Base-by-base conservation (phyloP, 2,797 vertebrate genomes). In the Mastacembelus armatus region DNA sequence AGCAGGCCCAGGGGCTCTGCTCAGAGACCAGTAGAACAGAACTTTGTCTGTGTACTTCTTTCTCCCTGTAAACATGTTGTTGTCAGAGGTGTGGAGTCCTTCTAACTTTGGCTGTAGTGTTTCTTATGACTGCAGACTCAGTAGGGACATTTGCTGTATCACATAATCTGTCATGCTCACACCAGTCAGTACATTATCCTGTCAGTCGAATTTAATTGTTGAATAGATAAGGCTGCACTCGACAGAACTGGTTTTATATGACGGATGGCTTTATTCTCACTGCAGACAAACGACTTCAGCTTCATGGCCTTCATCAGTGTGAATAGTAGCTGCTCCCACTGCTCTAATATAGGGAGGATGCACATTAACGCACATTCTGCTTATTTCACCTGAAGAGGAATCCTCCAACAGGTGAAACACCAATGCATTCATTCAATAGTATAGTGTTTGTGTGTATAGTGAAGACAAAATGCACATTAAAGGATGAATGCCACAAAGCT, bases 231-330 rank as follows among this genome's bases (percentile, higher is more conserved):
- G 57, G 62, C 55, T 3, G 21, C 69, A 32, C 76, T 71, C 48
- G 80, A 86, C 85, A 85, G 78, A 84, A 79, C 80, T 84, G 70
- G 74, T 82, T 80, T 90, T 72, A 64, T 35, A 74, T 85, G 86
- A 87, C 55, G 6, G 72, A 86, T 87, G 26, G 18, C 68, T 84
- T 77, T 55, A 73, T 79, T 71, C 78, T 51, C 45, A 29, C 52
- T 50, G 57, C 68, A 71, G 79, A 81, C 55, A 45, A 80, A 80
- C 32, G 7, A 56, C 50, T 49, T 43, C 62, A 57, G 42, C 52
- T 52, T 76, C 47, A 52, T 39, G 69, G 74, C 52, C 78, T 68
- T 75, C 77, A 52, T 68, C 75, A 21, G n/a, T 6, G 65, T 78
- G 80, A 85, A 78, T 73, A 80, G 81, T 45, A 70, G 22, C 54